Conservation (phyloP, 2,113 vertebrate species). For the Orientallactaga bullata region DNA sequence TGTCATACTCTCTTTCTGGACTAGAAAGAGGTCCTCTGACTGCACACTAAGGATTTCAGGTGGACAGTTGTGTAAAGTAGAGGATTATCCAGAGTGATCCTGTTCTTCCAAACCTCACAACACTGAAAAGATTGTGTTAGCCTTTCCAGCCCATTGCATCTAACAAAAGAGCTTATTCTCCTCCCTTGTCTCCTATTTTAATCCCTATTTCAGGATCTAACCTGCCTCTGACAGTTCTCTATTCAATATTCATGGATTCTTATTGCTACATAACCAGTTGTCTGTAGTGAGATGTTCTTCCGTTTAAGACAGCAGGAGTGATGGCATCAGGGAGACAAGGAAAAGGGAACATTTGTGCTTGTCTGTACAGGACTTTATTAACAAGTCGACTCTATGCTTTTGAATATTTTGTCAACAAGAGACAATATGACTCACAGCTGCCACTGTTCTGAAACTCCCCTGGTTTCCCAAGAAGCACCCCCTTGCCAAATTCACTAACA, state of each 20-base stretch:
- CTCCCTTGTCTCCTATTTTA: not conserved
- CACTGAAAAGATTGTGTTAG: slow-evolving; percentile 9
- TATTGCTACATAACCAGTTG: not conserved
- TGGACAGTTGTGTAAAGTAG: not conserved
- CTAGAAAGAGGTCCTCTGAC: not conserved
- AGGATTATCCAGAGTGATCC: slow-evolving; percentile 57
- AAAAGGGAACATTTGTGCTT: not conserved
- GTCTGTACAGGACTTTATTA: slow-evolving; percentile 48
- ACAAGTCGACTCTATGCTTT: slow-evolving; percentile 15
- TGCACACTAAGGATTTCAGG: not conserved
- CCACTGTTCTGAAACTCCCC: slow-evolving; percentile 2
- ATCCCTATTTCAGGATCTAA: not conserved
- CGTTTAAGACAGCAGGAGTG: not conserved
- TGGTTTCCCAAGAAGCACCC: slow-evolving; percentile 21
- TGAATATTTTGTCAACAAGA: slow-evolving; percentile 62
- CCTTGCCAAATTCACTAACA: slow-evolving; percentile 51
- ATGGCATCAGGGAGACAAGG: not conserved
- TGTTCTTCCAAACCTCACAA: slow-evolving; percentile 31
- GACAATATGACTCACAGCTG: slow-evolving; percentile 34
- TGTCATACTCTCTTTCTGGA: not conserved
- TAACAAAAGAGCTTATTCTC: not conserved
- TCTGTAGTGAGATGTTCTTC: not conserved
- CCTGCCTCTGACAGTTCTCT: not conserved
- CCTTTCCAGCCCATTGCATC: not conserved
- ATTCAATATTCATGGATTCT: not conserved